These are phyloP conservation scores for Kryptolebias ocellatus DNA, from an alignment of 2,797 vertebrate species.

Conservation along the genomic window DNA sequence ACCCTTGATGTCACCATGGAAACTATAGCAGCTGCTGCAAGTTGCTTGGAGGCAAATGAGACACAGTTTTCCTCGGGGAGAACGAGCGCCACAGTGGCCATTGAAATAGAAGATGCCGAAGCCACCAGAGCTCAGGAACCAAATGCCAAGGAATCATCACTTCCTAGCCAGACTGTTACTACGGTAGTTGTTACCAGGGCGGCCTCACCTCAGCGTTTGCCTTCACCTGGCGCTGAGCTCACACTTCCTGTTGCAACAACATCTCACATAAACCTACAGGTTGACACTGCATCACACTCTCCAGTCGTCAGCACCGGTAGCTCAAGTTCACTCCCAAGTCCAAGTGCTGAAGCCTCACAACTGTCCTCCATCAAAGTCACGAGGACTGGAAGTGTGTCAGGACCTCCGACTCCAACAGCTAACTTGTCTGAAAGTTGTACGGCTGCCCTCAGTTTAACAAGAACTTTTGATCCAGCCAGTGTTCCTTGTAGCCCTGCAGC, in stretches of 20 bases:
- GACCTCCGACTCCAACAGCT: slow-evolving; percentile 17
- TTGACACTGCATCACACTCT: slow-evolving; percentile 9
- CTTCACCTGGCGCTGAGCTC: slow-evolving; percentile 43
- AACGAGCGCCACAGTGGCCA: slow-evolving; percentile 4
- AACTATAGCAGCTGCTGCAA: slow-evolving; percentile 42
- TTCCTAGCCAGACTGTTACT: slow-evolving; percentile 49
- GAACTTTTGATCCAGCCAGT: slow-evolving; percentile 38
- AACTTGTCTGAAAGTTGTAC: slow-evolving; percentile 8
- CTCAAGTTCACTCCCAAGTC: slow-evolving; percentile 32
- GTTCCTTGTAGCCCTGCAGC: slow-evolving; percentile 27
- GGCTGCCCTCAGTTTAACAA: slow-evolving; percentile 14
- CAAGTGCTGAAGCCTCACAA: slow-evolving; percentile 6
- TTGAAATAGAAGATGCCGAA: slow-evolving; percentile 17
- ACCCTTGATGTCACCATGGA: slow-evolving; percentile 66
- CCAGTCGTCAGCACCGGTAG: slow-evolving; percentile 37
- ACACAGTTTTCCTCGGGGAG: background rate
- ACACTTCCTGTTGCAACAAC: slow-evolving; percentile 29
- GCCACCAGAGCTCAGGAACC: slow-evolving; percentile 6
- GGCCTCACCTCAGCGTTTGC: slow-evolving; percentile 37
- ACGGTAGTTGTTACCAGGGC: slow-evolving; percentile 49
- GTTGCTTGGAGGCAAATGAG: slow-evolving; percentile 39
- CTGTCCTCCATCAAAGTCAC: slow-evolving; percentile 27
- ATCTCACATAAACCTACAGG: slow-evolving; percentile 51
- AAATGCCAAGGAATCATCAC: slow-evolving; percentile 18
- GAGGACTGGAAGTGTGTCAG: slow-evolving; percentile 12